Percentiles rank a stretch among this genome's conserved stretches.
Conservation (phyloP, 37 sponge, comb jelly and placozoan genomes). For the Mnemiopsis leidyi region DNA sequence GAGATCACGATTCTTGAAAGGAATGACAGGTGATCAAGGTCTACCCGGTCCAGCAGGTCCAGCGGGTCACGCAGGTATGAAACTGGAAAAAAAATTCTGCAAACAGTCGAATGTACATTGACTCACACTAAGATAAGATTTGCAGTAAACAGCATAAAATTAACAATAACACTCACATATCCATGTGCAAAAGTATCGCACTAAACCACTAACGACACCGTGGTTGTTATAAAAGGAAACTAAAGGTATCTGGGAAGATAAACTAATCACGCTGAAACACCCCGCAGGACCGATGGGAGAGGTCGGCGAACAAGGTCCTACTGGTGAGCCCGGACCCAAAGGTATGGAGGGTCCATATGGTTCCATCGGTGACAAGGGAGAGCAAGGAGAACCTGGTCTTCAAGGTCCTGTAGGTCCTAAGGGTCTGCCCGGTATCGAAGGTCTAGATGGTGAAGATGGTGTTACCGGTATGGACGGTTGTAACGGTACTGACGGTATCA, state of each 20-base stretch:
- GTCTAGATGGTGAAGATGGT: slow-evolving; percentile 29
- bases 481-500: slow-evolving; percentile 10
- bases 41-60: slow-evolving; percentile 22
- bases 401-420: neutral
- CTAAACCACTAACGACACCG: no score
- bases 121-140: no score
- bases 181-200: no score
- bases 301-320: slow-evolving; percentile 16
- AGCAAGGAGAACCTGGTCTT: neutral
- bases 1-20: slow-evolving; percentile 35
- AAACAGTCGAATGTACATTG: no score
- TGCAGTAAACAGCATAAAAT: no score
- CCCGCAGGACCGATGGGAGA: neutral
- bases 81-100: no score
- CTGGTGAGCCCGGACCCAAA: neutral
- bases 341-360: neutral
- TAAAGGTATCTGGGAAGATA: no score
- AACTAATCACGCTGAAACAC: no score
- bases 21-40: slow-evolving; percentile 32
- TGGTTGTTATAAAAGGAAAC: no score
- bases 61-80: slow-evolving; percentile 8
- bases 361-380: neutral
- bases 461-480: slow-evolving; percentile 27
- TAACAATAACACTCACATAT: no score
- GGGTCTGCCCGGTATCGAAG: neutral